These are phyloP conservation scores for Rhysida immarginata DNA, from an alignment of 1,140 invertebrate species.

Conservation along the genomic window DNA sequence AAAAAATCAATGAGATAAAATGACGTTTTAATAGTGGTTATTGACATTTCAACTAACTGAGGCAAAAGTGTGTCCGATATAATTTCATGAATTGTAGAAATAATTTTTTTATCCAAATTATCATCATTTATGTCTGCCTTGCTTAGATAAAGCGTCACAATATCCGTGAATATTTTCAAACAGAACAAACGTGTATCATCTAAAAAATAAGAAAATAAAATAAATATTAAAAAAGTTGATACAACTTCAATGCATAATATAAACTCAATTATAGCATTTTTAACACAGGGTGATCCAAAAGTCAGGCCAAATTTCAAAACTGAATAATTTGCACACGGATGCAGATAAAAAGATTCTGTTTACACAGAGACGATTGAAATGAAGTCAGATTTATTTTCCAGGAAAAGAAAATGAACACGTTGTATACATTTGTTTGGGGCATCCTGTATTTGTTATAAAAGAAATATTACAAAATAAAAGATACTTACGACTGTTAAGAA, in stretches of 20 bases:
- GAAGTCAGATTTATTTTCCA: too few species aligned
- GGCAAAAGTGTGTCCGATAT: not conserved
- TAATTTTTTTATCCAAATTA: not conserved
- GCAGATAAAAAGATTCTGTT: too few species aligned
- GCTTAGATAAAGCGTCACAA: conserved; percentile 3
- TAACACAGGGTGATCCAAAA: too few species aligned
- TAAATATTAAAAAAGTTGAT: too few species aligned
- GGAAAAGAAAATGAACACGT: too few species aligned
- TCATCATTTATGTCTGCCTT: conserved; percentile 4
- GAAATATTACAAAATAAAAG: not conserved
- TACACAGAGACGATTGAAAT: too few species aligned
- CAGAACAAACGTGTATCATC: not conserved
- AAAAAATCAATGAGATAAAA: not conserved
- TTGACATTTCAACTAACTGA: not conserved
- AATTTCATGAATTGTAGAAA: conserved; percentile 2
- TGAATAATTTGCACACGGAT: too few species aligned
- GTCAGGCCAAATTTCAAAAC: too few species aligned
- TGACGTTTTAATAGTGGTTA: not conserved
- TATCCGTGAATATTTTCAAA: conserved; percentile 6
- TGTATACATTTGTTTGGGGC: too few species aligned
- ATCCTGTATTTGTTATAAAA: not conserved
- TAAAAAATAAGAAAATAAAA: not conserved
- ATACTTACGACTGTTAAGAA: not conserved
- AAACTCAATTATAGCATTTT: too few species aligned
- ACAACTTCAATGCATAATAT: too few species aligned